Evolutionary conservation across 2,797 vertebrate genomes (phyloP).

Genomic region (Linurgus olivaceus): DNA sequence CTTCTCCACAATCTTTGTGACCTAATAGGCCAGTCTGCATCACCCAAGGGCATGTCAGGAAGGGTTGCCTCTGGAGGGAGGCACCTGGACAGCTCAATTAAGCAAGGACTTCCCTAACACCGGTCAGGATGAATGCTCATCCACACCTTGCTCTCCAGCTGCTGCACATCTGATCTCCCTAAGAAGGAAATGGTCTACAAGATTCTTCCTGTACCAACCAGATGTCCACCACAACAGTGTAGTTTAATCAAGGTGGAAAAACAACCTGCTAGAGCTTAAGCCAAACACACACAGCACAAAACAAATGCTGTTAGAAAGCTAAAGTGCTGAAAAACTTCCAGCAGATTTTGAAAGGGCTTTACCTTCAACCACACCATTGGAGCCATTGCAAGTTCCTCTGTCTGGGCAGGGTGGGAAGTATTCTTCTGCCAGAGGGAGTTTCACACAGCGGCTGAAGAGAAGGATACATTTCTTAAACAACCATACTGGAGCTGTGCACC

Average conservation of each 20-base stretch:
- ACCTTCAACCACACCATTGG: constrained; percentile 86
- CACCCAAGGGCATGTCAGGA: background rate
- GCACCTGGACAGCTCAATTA: background rate
- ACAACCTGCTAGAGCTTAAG: background rate
- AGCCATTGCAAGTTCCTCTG: constrained; percentile 83
- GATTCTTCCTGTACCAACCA: background rate
- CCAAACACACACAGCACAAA: background rate
- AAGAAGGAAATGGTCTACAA: background rate
- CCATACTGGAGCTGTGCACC: background rate
- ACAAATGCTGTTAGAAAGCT: background rate
- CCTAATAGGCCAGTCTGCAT: background rate
- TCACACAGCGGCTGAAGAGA: constrained; percentile 87
- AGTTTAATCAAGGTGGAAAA: background rate
- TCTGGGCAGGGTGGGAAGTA: constrained; percentile 70
- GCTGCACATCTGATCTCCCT: background rate
- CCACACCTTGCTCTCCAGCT: background rate
- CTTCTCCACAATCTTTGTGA: background rate
- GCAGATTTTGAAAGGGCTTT: background rate
- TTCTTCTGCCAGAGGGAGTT: constrained; percentile 77
- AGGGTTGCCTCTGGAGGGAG: background rate
- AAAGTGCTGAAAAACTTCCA: background rate
- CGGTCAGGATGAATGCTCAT: background rate
- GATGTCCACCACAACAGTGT: accelerated
- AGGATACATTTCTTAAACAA: background rate
- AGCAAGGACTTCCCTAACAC: background rate